Conservation (phyloP, 2,888 invertebrate species). For the Clivina fossor region DNA sequence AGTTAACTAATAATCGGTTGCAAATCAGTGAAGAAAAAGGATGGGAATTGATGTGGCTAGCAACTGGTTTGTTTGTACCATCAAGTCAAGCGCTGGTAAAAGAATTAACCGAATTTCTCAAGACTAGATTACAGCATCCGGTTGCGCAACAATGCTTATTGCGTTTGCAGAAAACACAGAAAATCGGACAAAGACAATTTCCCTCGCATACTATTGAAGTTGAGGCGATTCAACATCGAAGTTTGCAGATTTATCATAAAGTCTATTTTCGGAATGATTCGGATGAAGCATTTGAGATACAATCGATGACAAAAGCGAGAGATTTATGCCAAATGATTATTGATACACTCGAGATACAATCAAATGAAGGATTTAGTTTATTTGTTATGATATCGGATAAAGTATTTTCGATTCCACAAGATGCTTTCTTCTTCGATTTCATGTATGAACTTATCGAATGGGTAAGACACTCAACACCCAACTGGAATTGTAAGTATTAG, state of each 20-base stretch:
- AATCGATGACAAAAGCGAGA: conserved; percentile 83
- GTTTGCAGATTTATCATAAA: conserved; percentile 93
- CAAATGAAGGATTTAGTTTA: conserved; percentile 85
- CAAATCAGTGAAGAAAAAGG: conserved; percentile 85
- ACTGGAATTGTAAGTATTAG: conserved; percentile 64
- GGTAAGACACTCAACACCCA: conserved; percentile 75
- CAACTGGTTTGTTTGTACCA: conserved; percentile 82
- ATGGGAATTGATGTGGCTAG: conserved; percentile 93
- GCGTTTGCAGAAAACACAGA: conserved; percentile 76
- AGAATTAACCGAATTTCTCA: conserved; percentile 75
- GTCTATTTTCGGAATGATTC: conserved; percentile 95
- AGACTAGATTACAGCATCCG: conserved; percentile 70
- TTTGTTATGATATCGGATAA: conserved; percentile 93
- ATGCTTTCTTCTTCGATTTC: conserved; percentile 95
- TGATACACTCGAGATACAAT: conserved; percentile 73
- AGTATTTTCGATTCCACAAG: conserved; percentile 89
- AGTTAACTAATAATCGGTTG: conserved; percentile 85
- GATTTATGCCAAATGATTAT: conserved; percentile 84
- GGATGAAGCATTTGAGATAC: conserved; percentile 93
- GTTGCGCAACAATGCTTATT: conserved; percentile 81
- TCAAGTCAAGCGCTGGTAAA: conserved; percentile 73
- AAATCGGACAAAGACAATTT: conserved; percentile 73
- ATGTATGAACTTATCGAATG: conserved; percentile 89
- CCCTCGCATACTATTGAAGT: conserved; percentile 93
- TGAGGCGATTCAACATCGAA: conserved; percentile 92